Evolutionary conservation across 2,888 invertebrate species (phyloP).

Genomic region (Papilio elwesi): DNA sequence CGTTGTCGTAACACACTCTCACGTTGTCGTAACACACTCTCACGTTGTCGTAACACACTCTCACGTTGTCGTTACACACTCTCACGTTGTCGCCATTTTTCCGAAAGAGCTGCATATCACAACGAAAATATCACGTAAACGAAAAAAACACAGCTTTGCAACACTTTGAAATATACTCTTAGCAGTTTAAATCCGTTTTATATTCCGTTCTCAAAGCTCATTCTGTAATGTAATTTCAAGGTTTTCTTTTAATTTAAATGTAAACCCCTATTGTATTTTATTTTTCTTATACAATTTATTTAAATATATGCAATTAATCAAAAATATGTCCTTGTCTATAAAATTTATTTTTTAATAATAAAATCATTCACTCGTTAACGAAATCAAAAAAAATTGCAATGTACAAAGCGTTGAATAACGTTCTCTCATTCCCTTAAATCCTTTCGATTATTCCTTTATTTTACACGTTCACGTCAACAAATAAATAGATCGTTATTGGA

Average conservation of each 20-base stretch:
- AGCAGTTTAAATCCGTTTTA: not conserved
- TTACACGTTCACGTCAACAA: slow-evolving; percentile 51
- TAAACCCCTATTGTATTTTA: too few species aligned
- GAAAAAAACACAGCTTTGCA: not conserved
- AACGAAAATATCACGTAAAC: slow-evolving; percentile 16
- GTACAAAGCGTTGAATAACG: slow-evolving; percentile 56
- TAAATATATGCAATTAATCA: too few species aligned
- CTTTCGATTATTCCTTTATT: slow-evolving; percentile 21
- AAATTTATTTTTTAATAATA: not conserved
- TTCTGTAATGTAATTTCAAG: too few species aligned
- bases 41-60: slow-evolving; percentile 17
- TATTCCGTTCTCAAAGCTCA: not conserved
- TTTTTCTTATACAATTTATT: too few species aligned
- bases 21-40: slow-evolving; percentile 18
- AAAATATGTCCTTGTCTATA: not conserved
- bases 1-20: slow-evolving; percentile 16
- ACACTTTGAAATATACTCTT: not conserved
- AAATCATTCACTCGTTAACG: slow-evolving; percentile 29
- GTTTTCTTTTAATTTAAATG: too few species aligned
- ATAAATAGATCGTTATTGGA: slow-evolving; percentile 56
- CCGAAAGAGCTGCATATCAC: slow-evolving; percentile 9
- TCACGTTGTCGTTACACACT: slow-evolving; percentile 13
- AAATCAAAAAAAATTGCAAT: slow-evolving; percentile 44
- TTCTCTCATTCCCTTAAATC: slow-evolving; percentile 9
- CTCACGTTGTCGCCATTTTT: not conserved